Evolutionary conservation across 2,888 invertebrate species (phyloP).

Genomic region (Meteorus cinctellus): DNA sequence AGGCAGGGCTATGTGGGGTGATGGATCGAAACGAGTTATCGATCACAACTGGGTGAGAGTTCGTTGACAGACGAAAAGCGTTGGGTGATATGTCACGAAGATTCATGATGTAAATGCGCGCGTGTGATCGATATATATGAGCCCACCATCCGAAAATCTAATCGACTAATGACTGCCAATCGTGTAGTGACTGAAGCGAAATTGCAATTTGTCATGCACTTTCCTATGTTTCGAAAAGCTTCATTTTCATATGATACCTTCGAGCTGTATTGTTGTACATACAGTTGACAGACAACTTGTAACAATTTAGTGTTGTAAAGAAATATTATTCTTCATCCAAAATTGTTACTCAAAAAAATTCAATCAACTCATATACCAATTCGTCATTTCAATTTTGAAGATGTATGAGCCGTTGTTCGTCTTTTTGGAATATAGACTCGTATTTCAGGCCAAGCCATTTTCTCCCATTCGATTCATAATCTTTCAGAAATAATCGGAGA

Average conservation of each 20-base stretch:
- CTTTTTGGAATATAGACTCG: too few relatives aligned
- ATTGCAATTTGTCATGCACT: slow-evolving; percentile 45
- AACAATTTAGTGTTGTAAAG: slow-evolving; percentile 18
- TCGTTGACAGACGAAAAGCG: slow-evolving; percentile 45
- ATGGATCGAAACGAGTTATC: slow-evolving; percentile 31
- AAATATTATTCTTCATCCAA: too few relatives aligned
- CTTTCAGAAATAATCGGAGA: too few relatives aligned
- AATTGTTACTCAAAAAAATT: too few relatives aligned
- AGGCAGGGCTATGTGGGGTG: neutral
- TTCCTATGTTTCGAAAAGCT: slow-evolving; percentile 21
- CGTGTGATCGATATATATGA: slow-evolving; percentile 59
- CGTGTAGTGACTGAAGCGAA: slow-evolving; percentile 43
- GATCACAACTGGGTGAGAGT: slow-evolving; percentile 21
- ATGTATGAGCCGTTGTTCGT: too few relatives aligned
- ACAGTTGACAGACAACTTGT: slow-evolving; percentile 23
- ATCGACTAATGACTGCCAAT: slow-evolving; percentile 66
- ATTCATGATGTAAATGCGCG: slow-evolving; percentile 45
- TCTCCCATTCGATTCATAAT: too few relatives aligned
- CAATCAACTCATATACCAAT: too few relatives aligned
- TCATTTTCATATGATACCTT: slow-evolving; percentile 16
- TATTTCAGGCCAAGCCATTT: too few relatives aligned
- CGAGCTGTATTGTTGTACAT: neutral
- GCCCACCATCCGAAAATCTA: slow-evolving; percentile 59
- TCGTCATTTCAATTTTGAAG: too few relatives aligned
- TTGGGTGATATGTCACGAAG: slow-evolving; percentile 43